Evolutionary conservation across 2,888 invertebrate species (phyloP).

Genomic region (Xanthorhoe spadicearia): DNA sequence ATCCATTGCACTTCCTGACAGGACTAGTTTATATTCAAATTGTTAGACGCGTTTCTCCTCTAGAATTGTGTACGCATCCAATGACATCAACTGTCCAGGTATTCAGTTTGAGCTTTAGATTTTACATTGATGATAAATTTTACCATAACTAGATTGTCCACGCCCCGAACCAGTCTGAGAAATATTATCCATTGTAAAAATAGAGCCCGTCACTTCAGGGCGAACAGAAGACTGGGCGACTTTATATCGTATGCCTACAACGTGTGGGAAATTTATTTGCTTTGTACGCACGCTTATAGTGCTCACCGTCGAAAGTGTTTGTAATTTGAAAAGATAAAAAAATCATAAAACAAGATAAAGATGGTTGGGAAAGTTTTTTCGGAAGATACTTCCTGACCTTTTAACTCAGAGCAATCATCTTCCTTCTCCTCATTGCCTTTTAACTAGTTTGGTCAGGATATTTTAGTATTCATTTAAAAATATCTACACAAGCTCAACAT

Average conservation of each 20-base stretch:
- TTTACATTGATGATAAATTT: conserved; percentile 31
- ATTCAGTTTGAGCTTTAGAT: conserved; percentile 47
- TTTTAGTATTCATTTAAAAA: conserved; percentile 12
- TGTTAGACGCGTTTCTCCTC: conserved; percentile 50
- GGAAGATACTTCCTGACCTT: too few relatives aligned
- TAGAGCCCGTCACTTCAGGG: conserved; percentile 16
- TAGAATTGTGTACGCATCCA: conserved; percentile 49
- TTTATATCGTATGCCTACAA: conserved; percentile 11
- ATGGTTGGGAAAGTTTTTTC: too few relatives aligned
- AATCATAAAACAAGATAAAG: too few relatives aligned
- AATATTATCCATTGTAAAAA: conserved; percentile 24
- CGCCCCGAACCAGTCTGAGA: conserved; percentile 13
- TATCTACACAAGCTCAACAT: too few relatives aligned
- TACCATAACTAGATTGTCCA: conserved; percentile 30
- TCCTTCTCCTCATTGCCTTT: conserved; percentile 21
- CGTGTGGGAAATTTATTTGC: conserved; percentile 23
- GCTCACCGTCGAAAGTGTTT: too few relatives aligned
- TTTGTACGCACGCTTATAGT: too few relatives aligned
- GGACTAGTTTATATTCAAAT: conserved; percentile 72
- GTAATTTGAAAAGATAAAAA: conserved; percentile 13
- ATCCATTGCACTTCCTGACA: conserved; percentile 51
- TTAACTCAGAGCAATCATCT: too few relatives aligned
- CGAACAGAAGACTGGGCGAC: conserved; percentile 7
- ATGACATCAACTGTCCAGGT: conserved; percentile 36
- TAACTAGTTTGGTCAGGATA: conserved; percentile 36